Base-by-base conservation (phyloP, 2,888 invertebrate species). In the Caenorhabditis doughertyi region DNA sequence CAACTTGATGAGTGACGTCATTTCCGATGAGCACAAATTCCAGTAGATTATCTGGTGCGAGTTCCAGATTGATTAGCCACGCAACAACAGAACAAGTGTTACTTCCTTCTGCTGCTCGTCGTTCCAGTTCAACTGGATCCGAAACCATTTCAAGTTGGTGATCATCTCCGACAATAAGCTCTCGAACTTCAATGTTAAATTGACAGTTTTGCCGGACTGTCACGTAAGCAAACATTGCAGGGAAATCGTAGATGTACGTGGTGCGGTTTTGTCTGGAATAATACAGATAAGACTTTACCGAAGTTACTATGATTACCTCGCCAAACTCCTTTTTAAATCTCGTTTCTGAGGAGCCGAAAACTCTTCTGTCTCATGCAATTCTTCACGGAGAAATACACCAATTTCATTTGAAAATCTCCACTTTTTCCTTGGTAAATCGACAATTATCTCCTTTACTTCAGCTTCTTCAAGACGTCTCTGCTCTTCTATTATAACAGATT, bases 11-110 rank as follows among this genome's bases (percentile, higher is more conserved):
- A 0, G 99, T 99, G 64, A 99, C 94, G 93, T 99, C 99, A 92
- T 99, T 99, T 13, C 97, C 95, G 89, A 99, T 98, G 0, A 99
- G 94, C 85, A 99, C 95, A 8, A 98, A 77, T 39, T 92, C 96
- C 0, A 98, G 94, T 0, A 95, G 97, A 92, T 98, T 97, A 0
- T 98, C 97, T 3, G 72, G 67, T 3, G 23, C n/a, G 9, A 58
- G 2, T 16, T 32, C 18, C 8, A 81, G 16, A 9, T 64, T 58
- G 39, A 71, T 9, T 21, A 81, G 32, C 81, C 81, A 81, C 13
- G 81, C 76, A 16, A 76, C 81, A 2, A 81, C 71, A 1, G 81
- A 74, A 13, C 70, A 76, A 18, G 68, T 11, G 29, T 76, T 81
- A 49, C 29, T 13, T 16, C 76, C 65, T 21, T 49, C 8, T 9